These are phyloP conservation scores for Onychostruthus taczanowskii DNA, from an alignment of 2,113 vertebrate genomes.

Conservation along the genomic window DNA sequence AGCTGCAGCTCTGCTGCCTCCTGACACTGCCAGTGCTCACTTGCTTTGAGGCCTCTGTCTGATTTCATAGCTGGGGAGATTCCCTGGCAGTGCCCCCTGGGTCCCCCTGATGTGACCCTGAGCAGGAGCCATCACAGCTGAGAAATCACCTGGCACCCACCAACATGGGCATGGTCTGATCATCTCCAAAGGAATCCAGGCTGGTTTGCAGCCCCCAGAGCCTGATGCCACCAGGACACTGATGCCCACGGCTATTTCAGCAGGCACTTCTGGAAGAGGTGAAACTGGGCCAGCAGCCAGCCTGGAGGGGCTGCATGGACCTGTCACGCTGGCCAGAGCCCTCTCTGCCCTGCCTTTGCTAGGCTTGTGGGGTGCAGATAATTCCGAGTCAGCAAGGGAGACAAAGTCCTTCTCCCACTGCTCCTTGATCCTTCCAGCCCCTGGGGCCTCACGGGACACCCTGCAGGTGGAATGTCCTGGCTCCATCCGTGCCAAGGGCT, in stretches of 20 bases:
- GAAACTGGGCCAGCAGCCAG: background rate
- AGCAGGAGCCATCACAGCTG: background rate
- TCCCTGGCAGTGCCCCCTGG: background rate
- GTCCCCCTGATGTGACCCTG: background rate
- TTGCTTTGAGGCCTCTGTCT: background rate
- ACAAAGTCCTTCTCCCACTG: no score
- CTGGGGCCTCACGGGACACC: accelerated
- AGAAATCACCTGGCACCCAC: background rate
- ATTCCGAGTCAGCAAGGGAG: accelerated
- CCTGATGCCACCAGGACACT: background rate
- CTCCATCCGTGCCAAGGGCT: background rate
- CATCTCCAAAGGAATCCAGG: background rate
- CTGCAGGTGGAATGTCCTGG: accelerated
- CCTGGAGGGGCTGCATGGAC: no score
- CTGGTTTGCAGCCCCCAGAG: background rate
- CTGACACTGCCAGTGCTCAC: background rate
- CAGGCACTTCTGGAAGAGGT: background rate
- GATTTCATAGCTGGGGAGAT: background rate
- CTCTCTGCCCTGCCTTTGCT: background rate
- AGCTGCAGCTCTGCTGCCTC: background rate
- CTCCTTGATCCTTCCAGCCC: background rate
- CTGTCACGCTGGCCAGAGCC: background rate
- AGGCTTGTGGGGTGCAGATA: no score
- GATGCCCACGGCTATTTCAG: background rate
- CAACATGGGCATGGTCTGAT: accelerated